Evolutionary conservation across 2,888 invertebrate genomes (phyloP), one percentile per base, ranked within the genome.

Genomic region (Limenitis camilla): DNA sequence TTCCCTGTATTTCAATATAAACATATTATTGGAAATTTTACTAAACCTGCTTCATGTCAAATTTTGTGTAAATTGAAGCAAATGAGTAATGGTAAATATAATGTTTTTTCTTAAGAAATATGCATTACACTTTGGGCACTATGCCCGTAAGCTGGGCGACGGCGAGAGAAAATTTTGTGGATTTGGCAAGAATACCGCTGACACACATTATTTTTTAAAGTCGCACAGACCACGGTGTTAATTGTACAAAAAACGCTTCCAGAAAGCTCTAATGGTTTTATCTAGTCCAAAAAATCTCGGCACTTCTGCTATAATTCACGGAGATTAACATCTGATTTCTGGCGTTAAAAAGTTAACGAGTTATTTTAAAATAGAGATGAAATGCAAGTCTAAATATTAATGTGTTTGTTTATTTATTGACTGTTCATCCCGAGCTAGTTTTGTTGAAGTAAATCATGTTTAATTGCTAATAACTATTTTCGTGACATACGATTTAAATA

Each of bases 101-200:
- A 35, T 35, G 41, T 45, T 43, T 45, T 39, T 41, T 27, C 10
- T 51, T n/a, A 30, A 40, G 31, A 55, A 54, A 64, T 64, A 67
- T 65, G 62, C 65, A 67, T 64, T 55, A 62, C 47, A 55, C 58
- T 54, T 62, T 69, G 68, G 70, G 71, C 69, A 68, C 60, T 29
- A 56, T 65, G 68, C 71, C 71, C 69, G 61, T 63, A 63, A 61
- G 63, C 62, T 54, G 53, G 56, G 55, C 58, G 63, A 63, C 63
- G 61, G 62, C 50, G 54, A 43, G 53, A 50, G 52, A 55, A 54
- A 61, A 59, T 53, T 54, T 59, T 62, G 61, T 58, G 62, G 56
- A 61, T 65, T 72, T 73, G 72, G 72, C 71, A 72, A 67, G 66
- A 69, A 70, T 63, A 66, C 52, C 58, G 67, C 65, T 67, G 69